phyloP scores from a whole-genome alignment of 2,888 invertebrate species.

The Aproaerema taeniolella region DNA sequence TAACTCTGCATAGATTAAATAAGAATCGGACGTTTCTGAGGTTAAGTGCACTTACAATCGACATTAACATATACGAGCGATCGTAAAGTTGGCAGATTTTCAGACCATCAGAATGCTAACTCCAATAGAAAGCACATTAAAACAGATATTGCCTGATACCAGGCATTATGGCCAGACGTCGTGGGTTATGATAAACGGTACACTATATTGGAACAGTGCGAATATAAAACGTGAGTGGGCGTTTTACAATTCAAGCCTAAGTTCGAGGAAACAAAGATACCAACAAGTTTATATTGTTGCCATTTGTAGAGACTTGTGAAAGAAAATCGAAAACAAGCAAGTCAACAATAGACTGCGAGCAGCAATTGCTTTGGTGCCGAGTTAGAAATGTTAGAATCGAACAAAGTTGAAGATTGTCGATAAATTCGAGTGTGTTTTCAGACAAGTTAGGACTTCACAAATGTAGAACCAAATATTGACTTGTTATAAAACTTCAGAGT shows the following conservation, averaged over 20 bases:
- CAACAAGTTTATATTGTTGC: neutral
- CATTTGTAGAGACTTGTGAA: neutral
- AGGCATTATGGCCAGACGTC: slow-evolving; percentile 29
- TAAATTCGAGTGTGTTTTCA: too few species aligned
- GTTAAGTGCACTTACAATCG: too few species aligned
- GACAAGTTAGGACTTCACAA: too few species aligned
- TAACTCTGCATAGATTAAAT: too few species aligned
- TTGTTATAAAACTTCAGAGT: too few species aligned
- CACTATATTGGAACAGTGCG: slow-evolving; percentile 12
- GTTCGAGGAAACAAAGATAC: neutral
- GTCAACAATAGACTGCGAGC: slow-evolving; percentile 2
- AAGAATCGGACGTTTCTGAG: too few species aligned
- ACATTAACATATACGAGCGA: too few species aligned
- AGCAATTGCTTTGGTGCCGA: too few species aligned
- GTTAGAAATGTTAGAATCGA: too few species aligned
- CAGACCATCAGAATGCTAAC: slow-evolving; percentile 6
- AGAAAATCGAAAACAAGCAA: slow-evolving; percentile 3
- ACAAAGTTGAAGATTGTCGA: too few species aligned
- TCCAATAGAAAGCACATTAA: slow-evolving; percentile 30
- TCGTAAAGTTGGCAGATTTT: slow-evolving; percentile 17
- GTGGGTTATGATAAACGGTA: slow-evolving; percentile 15
- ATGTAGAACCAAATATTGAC: too few species aligned
- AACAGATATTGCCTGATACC: slow-evolving; percentile 32
- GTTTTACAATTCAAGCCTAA: slow-evolving; percentile 6
- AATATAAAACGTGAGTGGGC: slow-evolving; percentile 15